phyloP scores from a whole-genome alignment of 2,888 invertebrate species.

The Euplexia lucipara region DNA sequence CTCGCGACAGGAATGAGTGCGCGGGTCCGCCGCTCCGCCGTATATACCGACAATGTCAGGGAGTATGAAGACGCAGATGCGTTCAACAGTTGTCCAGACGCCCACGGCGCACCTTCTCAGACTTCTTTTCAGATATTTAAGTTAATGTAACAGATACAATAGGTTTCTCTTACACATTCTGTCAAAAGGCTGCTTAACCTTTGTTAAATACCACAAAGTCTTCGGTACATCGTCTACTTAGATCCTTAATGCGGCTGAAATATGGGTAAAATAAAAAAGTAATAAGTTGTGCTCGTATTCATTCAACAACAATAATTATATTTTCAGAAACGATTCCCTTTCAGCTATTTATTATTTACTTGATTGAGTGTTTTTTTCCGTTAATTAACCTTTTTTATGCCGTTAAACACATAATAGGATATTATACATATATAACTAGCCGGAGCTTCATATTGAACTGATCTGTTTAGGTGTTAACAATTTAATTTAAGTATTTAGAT shows the following conservation, averaged over 20 bases:
- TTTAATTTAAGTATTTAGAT: too few relatives aligned
- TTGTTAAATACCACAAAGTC: background rate
- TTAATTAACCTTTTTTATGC: too few relatives aligned
- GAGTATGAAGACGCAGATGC: slow-evolving; percentile 82
- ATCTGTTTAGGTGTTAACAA: too few relatives aligned
- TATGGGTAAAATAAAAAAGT: background rate
- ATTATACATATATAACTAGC: too few relatives aligned
- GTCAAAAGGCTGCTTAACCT: background rate
- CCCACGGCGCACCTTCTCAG: slow-evolving; percentile 60
- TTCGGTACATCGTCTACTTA: background rate
- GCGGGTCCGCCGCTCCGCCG: slow-evolving; percentile 61
- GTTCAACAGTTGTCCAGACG: slow-evolving; percentile 85
- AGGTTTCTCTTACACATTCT: slow-evolving; percentile 5
- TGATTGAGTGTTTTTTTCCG: too few relatives aligned
- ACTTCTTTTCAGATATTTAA: slow-evolving; percentile 51
- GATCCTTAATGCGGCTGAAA: background rate
- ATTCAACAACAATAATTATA: background rate
- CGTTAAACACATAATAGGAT: too few relatives aligned
- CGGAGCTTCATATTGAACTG: too few relatives aligned
- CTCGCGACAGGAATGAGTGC: slow-evolving; percentile 74
- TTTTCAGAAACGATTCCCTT: too few relatives aligned
- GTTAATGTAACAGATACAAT: slow-evolving; percentile 18
- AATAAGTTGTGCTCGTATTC: background rate
- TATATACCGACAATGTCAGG: slow-evolving; percentile 68
- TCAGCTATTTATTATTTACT: too few relatives aligned